A percentile compares a stretch with the other conserved stretches of the same genome.
These are phyloP conservation scores for Eutrigla gurnardus DNA, from an alignment of 2,797 vertebrate species.

Conservation along the genomic window DNA sequence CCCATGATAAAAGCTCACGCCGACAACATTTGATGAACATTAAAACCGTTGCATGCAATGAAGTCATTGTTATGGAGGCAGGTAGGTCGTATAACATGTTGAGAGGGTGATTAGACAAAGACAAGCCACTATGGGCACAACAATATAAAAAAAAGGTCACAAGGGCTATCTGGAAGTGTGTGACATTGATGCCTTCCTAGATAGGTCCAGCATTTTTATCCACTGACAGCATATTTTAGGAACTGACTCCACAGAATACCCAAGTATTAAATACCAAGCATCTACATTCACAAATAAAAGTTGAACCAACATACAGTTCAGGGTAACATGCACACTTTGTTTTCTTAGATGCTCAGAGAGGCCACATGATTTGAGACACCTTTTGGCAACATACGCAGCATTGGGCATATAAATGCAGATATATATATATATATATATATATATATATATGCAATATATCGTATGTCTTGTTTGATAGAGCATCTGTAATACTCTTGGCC, in stretches of 20 bases:
- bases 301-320: conserved; percentile 2
- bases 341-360: conserved; percentile 9
- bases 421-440: conserved; percentile 12
- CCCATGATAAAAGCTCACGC: neutral
- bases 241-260: neutral
- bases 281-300: neutral
- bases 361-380: conserved; percentile 12
- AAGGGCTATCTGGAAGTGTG: neutral
- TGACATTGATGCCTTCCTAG: neutral
- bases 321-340: conserved; percentile 15
- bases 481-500: conserved; percentile 48
- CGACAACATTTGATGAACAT: conserved; percentile 2
- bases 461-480: conserved; percentile 16
- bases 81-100: neutral
- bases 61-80: neutral
- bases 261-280: neutral
- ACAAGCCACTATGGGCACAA: neutral
- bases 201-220: neutral
- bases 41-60: neutral
- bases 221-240: neutral
- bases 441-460: neutral
- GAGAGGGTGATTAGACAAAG: neutral
- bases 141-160: neutral
- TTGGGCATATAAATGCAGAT: conserved; percentile 11
- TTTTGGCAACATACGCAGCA: conserved; percentile 28